These are phyloP conservation scores for Plecotus auritus DNA, from an alignment of 2,113 vertebrate species.

Conservation along the genomic window DNA sequence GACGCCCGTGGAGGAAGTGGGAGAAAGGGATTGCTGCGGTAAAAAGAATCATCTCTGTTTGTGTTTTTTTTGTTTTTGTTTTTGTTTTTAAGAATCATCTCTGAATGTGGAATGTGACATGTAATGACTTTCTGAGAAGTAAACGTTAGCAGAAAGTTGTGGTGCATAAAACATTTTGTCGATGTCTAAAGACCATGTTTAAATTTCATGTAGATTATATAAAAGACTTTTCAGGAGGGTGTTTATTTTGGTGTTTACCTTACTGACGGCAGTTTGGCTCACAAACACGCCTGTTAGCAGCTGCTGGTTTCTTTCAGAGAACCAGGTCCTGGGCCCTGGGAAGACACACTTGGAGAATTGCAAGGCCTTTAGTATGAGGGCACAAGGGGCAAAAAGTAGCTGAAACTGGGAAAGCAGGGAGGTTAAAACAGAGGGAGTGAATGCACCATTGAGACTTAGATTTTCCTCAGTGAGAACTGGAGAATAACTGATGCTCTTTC, in stretches of 20 bases:
- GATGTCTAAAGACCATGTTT: not conserved
- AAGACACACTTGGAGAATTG: not conserved
- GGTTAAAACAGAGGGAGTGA: not conserved
- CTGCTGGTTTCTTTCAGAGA: not conserved
- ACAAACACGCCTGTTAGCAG: not conserved
- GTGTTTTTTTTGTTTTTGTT: too few species aligned
- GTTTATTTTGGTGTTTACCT: not conserved
- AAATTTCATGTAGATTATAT: not conserved
- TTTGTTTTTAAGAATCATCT: not conserved
- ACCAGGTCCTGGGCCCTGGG: not conserved
- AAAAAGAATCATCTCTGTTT: not conserved
- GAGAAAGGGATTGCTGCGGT: too few species aligned
- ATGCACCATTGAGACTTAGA: not conserved
- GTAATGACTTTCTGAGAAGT: not conserved
- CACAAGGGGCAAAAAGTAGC: not conserved
- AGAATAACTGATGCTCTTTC: not conserved
- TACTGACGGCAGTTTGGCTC: not conserved
- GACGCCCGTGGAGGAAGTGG: not conserved
- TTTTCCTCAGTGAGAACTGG: not conserved
- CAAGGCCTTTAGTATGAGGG: not conserved
- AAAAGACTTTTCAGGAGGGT: not conserved
- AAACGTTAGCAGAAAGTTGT: not conserved
- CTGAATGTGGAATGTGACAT: not conserved
- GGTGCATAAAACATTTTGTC: not conserved
- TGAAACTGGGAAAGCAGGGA: not conserved